phyloP scores from a whole-genome alignment of 2,113 vertebrate genomes.

The Protomyctophum bolini region DNA sequence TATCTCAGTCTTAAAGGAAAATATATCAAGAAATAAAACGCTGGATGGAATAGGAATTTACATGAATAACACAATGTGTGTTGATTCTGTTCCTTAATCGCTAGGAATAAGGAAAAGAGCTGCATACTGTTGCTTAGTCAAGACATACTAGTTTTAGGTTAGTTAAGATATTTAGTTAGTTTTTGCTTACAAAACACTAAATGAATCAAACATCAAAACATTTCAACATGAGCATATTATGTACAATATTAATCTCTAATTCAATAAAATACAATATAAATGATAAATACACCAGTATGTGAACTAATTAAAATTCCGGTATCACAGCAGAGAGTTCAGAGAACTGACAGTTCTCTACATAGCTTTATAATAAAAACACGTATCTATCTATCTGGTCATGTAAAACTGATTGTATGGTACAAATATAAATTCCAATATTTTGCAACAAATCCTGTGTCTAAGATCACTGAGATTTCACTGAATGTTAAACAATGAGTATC shows the following conservation, averaged over 20 bases:
- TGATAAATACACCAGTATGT: constrained; percentile 45
- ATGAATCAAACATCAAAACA: constrained; percentile 49
- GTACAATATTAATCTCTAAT: constrained; percentile 46
- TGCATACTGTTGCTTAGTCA: constrained; percentile 60
- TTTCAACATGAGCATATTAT: constrained; percentile 54
- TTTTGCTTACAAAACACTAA: constrained; percentile 58
- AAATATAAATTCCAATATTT: constrained; percentile 21
- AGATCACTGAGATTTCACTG: constrained; percentile 12
- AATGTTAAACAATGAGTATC: neutral
- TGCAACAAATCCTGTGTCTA: constrained; percentile 16
- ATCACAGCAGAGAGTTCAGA: constrained; percentile 17
- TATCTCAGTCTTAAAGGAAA: constrained; percentile 33
- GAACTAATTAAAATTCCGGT: constrained; percentile 35
- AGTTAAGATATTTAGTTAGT: constrained; percentile 67
- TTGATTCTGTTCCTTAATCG: constrained; percentile 53
- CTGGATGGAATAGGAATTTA: constrained; percentile 49
- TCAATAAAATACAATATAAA: no score
- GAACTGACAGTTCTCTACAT: constrained; percentile 21
- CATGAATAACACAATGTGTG: constrained; percentile 53
- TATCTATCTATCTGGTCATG: neutral
- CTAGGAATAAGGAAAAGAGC: constrained; percentile 48
- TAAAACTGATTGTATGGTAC: constrained; percentile 6
- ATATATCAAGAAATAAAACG: constrained; percentile 23
- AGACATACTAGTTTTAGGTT: constrained; percentile 69
- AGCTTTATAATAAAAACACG: neutral